These are phyloP conservation scores for Temnothorax nylanderi DNA, from an alignment of 1,140 invertebrate genomes.

Conservation along the genomic window DNA sequence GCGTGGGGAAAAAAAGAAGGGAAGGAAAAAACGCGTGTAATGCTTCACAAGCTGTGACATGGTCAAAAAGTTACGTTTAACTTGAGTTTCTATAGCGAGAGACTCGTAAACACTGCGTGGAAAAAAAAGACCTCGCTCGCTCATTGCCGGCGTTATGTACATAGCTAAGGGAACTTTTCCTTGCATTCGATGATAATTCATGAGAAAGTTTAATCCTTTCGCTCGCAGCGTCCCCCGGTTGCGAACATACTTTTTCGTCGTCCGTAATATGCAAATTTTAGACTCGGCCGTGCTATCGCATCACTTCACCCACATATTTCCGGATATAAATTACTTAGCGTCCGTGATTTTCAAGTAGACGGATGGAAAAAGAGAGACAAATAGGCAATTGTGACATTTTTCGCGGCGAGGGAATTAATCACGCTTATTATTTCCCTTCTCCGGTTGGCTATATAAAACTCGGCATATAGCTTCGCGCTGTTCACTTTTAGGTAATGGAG, in stretches of 20 bases:
- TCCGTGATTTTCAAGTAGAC: slow-evolving; percentile 11
- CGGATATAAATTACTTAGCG: slow-evolving; percentile 38
- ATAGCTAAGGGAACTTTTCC: slow-evolving; percentile 32
- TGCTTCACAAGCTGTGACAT: slow-evolving; percentile 40
- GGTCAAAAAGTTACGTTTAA: slow-evolving; percentile 46
- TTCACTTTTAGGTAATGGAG: background rate
- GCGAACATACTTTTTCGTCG: slow-evolving; percentile 4
- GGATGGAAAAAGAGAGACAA: background rate
- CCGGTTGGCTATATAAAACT: background rate
- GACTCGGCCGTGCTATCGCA: background rate
- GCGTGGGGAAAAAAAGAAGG: background rate
- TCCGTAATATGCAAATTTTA: slow-evolving; percentile 38
- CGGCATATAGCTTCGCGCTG: background rate
- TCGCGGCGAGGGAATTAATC: background rate
- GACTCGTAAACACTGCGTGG: background rate
- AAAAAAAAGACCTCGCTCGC: slow-evolving; percentile 13
- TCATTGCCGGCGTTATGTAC: slow-evolving; percentile 18
- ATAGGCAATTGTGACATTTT: background rate
- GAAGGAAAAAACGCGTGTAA: background rate
- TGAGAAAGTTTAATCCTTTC: slow-evolving; percentile 44
- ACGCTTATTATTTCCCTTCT: slow-evolving; percentile 14
- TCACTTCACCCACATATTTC: slow-evolving; percentile 28
- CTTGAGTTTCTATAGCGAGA: slow-evolving; percentile 20
- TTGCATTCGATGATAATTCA: slow-evolving; percentile 34
- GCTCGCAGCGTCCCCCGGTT: background rate